These are phyloP conservation scores for Osmoderma eremita DNA, from an alignment of 2,888 invertebrate species.

Conservation along the genomic window DNA sequence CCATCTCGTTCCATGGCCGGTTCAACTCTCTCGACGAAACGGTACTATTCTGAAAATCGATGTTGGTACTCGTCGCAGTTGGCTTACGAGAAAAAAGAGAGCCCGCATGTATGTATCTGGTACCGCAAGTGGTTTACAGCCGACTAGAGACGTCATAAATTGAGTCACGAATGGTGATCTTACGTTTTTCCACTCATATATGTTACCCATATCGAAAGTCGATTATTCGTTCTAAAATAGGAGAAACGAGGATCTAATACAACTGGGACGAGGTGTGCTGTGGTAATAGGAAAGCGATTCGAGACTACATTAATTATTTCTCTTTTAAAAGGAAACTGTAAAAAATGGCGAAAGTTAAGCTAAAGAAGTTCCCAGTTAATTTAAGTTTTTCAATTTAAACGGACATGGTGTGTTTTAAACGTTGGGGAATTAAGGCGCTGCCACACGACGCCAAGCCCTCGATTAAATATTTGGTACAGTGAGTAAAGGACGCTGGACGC, in stretches of 20 bases:
- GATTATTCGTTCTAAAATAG: slow-evolving; percentile 33
- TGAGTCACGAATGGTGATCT: slow-evolving; percentile 30
- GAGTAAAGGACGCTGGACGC: no score
- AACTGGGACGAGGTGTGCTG: slow-evolving; percentile 26
- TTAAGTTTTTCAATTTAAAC: not conserved
- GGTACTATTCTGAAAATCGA: slow-evolving; percentile 35
- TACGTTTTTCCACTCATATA: slow-evolving; percentile 30
- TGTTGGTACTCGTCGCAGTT: slow-evolving; percentile 17
- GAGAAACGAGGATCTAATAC: slow-evolving; percentile 20
- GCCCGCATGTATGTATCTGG: slow-evolving; percentile 27
- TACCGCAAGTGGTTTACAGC: slow-evolving; percentile 30
- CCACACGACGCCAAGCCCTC: no score
- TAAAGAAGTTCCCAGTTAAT: slow-evolving; percentile 6
- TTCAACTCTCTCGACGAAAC: slow-evolving; percentile 30
- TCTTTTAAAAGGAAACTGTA: not conserved
- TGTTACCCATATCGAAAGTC: slow-evolving; percentile 26
- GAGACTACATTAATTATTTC: slow-evolving; percentile 22
- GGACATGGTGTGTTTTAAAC: no score
- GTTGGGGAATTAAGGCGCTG: no score
- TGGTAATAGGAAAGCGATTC: slow-evolving; percentile 9
- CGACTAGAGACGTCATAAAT: slow-evolving; percentile 31
- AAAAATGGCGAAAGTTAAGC: slow-evolving; percentile 2
- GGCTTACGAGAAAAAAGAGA: slow-evolving; percentile 26
- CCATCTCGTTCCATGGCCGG: slow-evolving; percentile 17
- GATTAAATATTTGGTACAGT: no score